phyloP scores from a whole-genome alignment of 2,888 invertebrate genomes.

The Heliconius erato region DNA sequence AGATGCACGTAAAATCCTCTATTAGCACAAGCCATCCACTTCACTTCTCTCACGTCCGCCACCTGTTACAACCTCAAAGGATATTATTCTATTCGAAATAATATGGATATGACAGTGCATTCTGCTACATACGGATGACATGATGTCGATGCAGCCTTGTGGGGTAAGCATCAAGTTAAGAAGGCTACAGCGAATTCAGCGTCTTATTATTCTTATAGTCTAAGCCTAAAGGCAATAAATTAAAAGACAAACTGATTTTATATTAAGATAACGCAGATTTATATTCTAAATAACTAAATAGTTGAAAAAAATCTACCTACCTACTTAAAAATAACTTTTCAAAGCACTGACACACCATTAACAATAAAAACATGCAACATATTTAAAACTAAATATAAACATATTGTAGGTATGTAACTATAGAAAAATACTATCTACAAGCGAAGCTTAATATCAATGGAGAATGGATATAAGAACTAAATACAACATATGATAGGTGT shows the following conservation, averaged over 20 bases:
- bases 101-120: conserved; percentile 29
- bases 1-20: conserved; percentile 98
- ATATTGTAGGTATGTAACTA: background rate
- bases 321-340: background rate
- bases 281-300: background rate
- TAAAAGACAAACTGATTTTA: background rate
- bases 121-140: conserved; percentile 39
- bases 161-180: conserved; percentile 40
- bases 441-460: conserved; percentile 46
- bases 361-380: background rate
- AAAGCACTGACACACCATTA: background rate
- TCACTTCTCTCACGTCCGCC: conserved; percentile 96
- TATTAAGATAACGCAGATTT: background rate
- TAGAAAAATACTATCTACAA: conserved; percentile 15
- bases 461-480: conserved; percentile 41
- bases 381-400: background rate
- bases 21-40: conserved; percentile 99
- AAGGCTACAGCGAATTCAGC: conserved; percentile 34
- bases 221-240: conserved; percentile 18
- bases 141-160: conserved; percentile 53
- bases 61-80: conserved; percentile 76
- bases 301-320: background rate
- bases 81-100: conserved; percentile 56
- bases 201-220: conserved; percentile 7
- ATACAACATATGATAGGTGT: conserved; percentile 33